phyloP scores from a whole-genome alignment of 2,113 vertebrate species.

The Chelonoidis abingdonii region DNA sequence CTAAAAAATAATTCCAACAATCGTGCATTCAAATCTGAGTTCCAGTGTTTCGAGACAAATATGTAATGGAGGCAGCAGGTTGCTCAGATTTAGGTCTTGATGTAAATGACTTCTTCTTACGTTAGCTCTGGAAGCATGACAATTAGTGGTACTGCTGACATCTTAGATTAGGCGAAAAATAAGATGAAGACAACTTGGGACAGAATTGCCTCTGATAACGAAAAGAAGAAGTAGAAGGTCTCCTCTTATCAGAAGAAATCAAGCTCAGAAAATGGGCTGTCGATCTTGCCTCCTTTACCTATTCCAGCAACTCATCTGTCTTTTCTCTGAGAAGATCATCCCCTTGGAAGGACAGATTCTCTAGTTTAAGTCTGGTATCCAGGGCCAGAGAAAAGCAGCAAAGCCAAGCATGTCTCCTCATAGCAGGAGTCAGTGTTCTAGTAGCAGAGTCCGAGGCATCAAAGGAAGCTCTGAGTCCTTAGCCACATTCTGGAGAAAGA shows the following conservation, averaged over 20 bases:
- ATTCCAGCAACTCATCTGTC: not conserved
- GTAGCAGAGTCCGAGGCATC: too few relatives aligned
- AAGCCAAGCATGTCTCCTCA: too few relatives aligned
- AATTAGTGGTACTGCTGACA: not conserved
- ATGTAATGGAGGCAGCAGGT: not conserved
- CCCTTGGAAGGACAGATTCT: too few relatives aligned
- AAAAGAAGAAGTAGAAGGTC: not conserved
- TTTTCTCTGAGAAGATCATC: not conserved
- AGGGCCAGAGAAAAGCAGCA: too few relatives aligned
- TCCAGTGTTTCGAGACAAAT: not conserved
- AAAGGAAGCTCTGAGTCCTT: too few relatives aligned
- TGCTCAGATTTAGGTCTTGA: not conserved
- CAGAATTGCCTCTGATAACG: not conserved
- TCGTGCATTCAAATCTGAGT: too few relatives aligned
- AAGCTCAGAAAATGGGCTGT: not conserved
- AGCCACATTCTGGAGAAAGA: too few relatives aligned
- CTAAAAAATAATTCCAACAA: not conserved
- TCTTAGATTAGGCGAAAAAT: not conserved
- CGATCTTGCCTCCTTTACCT: not conserved
- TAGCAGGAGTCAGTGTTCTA: too few relatives aligned
- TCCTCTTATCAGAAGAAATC: not conserved
- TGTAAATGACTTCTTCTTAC: not conserved
- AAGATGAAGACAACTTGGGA: not conserved
- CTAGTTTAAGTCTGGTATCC: too few relatives aligned
- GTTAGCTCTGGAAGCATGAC: not conserved